A percentile compares a stretch with the other conserved stretches of the same genome.
Conservation (phyloP, 2,888 invertebrate genomes). For the Orthonychiurus folsomi region DNA sequence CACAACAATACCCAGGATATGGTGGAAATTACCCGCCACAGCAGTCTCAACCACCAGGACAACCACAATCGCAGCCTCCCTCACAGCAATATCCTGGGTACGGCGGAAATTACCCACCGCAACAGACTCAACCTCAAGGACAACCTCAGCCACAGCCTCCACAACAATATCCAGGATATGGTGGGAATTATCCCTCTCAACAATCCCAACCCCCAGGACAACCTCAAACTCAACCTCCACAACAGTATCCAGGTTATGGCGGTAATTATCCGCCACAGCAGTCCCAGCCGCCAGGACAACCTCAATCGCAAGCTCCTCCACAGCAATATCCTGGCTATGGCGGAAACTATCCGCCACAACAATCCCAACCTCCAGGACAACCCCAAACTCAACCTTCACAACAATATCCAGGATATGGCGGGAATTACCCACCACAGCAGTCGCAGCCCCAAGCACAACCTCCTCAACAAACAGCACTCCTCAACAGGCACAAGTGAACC, state of each 20-base stretch:
- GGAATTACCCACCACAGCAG: neutral
- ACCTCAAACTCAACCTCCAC: conserved; percentile 4
- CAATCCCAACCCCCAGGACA: neutral
- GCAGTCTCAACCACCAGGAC: neutral
- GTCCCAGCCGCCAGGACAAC: neutral
- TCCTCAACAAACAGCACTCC: neutral
- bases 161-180: neutral
- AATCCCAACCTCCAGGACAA: neutral
- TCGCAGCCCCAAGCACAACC: neutral
- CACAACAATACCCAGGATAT: neutral
- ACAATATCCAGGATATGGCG: neutral
- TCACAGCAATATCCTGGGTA: neutral
- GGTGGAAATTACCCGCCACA: conserved; percentile 6
- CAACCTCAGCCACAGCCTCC: neutral
- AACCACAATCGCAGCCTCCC: neutral
- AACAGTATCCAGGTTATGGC: conserved; percentile 5
- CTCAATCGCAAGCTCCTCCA: conserved; percentile 4
- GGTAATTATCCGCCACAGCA: neutral
- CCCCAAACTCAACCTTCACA: neutral
- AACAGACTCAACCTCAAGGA: neutral
- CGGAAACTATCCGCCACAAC: neutral
- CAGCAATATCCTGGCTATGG: conserved; percentile 6
- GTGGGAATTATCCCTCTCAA: neutral
- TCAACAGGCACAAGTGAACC: too few relatives aligned
- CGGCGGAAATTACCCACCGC: neutral